A percentile compares a stretch with the other conserved stretches of the same genome.
phyloP scores from a whole-genome alignment of 1,140 invertebrate species.

The Drosophila watanabei region DNA sequence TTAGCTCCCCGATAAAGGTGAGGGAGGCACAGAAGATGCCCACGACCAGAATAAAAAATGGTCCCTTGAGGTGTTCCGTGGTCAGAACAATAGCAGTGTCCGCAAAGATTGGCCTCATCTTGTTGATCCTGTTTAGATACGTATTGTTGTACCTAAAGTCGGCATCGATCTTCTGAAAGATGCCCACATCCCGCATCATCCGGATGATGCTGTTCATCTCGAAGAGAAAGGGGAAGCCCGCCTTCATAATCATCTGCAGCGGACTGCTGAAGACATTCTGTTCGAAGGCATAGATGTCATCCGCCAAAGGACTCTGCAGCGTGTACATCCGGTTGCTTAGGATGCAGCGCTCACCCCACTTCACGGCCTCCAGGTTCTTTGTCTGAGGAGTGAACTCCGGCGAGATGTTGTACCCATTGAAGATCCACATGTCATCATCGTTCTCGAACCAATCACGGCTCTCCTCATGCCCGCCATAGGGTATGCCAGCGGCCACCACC shows the following conservation, averaged over 20 bases:
- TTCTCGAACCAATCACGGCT: constrained; percentile 86
- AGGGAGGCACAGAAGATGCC: constrained; percentile 67
- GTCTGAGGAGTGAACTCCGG: constrained; percentile 81
- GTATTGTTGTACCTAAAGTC: constrained; percentile 81
- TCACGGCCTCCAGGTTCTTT: constrained; percentile 80
- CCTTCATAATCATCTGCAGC: constrained; percentile 86
- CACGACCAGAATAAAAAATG: constrained; percentile 85
- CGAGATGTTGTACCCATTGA: constrained; percentile 83
- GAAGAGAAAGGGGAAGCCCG: constrained; percentile 86
- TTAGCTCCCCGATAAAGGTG: constrained; percentile 58
- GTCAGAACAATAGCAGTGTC: constrained; percentile 84
- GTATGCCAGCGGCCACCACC: constrained; percentile 85
- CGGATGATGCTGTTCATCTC: constrained; percentile 85
- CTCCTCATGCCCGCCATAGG: constrained; percentile 86
- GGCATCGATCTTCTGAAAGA: constrained; percentile 77
- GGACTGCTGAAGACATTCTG: constrained; percentile 86
- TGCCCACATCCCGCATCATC: constrained; percentile 85
- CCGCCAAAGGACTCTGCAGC: constrained; percentile 64
- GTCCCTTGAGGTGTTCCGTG: constrained; percentile 86
- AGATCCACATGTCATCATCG: constrained; percentile 86
- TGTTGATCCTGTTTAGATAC: constrained; percentile 73
- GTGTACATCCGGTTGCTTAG: constrained; percentile 79
- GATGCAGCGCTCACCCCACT: constrained; percentile 79
- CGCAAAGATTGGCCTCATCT: constrained; percentile 68
- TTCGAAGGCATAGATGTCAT: constrained; percentile 84